Conservation (phyloP, 2,797 vertebrate genomes). For the Enteromius unitaeniatus region DNA sequence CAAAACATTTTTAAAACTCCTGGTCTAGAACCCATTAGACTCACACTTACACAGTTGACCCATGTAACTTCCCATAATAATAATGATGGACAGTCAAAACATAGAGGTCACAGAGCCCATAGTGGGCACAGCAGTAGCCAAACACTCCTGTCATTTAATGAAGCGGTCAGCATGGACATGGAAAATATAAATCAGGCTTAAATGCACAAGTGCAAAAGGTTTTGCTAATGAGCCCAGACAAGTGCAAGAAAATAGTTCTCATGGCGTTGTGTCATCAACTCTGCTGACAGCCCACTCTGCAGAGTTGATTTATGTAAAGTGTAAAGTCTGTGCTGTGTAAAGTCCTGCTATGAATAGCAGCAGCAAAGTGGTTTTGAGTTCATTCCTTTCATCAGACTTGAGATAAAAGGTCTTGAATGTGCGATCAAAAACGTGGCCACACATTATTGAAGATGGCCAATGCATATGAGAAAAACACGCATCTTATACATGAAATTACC, state of each 20-base stretch:
- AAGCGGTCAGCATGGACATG: background rate
- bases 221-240: conserved; percentile 31
- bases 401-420: background rate
- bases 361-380: conserved; percentile 42
- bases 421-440: conserved; percentile 12
- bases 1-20: background rate
- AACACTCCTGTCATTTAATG: background rate
- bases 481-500: background rate
- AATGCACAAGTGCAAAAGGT: conserved; percentile 30
- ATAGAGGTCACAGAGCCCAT: conserved; percentile 9
- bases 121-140: conserved; percentile 12
- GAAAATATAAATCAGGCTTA: conserved; percentile 37
- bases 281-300: conserved; percentile 50
- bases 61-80: conserved; percentile 19
- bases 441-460: background rate
- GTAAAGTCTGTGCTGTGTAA: background rate
- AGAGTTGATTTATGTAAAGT: conserved; percentile 44
- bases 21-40: conserved; percentile 1
- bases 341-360: conserved; percentile 41
- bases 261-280: conserved; percentile 52
- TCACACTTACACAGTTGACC: conserved; percentile 4
- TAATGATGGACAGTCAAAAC: conserved; percentile 28
- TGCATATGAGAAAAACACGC: background rate
- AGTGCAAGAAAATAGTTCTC: conserved; percentile 53
- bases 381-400: conserved; percentile 37